Evolutionary conservation across 2,113 vertebrate genomes (phyloP).

Genomic region (Lepus europaeus): DNA sequence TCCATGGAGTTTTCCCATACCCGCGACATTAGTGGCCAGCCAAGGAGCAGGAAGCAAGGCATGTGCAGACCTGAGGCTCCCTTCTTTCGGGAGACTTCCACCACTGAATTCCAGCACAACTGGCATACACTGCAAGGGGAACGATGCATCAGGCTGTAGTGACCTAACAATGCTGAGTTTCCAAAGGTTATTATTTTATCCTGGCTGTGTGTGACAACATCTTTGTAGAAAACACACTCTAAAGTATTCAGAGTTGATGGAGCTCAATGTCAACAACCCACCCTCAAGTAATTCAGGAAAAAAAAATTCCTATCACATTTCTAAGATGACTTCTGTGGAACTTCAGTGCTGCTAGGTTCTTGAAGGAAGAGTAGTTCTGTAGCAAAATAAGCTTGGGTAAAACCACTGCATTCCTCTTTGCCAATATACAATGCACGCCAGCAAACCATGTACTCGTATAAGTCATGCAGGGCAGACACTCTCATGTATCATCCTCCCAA

Average conservation of each 20-base stretch:
- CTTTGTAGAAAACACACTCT: conserved; percentile 37
- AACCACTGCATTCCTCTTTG: not conserved
- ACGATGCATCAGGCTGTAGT: not conserved
- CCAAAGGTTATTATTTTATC: not conserved
- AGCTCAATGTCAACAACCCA: not conserved
- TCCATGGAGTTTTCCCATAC: not conserved
- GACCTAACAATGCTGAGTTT: not conserved
- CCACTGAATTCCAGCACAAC: not conserved
- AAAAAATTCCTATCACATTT: conserved; percentile 25
- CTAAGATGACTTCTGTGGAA: not conserved
- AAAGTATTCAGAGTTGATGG: not conserved
- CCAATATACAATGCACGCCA: not conserved
- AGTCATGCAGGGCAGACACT: not conserved
- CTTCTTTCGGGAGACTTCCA: not conserved
- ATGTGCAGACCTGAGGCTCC: not conserved
- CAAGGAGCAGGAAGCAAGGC: not conserved
- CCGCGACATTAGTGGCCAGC: not conserved
- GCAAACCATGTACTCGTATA: not conserved
- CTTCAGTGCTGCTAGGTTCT: not conserved
- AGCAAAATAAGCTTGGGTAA: not conserved
- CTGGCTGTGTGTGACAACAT: not conserved
- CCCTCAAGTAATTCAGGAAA: not conserved
- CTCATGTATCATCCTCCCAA: conserved; percentile 37
- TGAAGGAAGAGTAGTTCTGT: not conserved
- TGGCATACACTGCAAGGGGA: not conserved